Percentiles rank a stretch among this genome's conserved stretches.
These are phyloP conservation scores for Marcusenius ussheri DNA, from an alignment of 2,113 vertebrate genomes.

Conservation along the genomic window DNA sequence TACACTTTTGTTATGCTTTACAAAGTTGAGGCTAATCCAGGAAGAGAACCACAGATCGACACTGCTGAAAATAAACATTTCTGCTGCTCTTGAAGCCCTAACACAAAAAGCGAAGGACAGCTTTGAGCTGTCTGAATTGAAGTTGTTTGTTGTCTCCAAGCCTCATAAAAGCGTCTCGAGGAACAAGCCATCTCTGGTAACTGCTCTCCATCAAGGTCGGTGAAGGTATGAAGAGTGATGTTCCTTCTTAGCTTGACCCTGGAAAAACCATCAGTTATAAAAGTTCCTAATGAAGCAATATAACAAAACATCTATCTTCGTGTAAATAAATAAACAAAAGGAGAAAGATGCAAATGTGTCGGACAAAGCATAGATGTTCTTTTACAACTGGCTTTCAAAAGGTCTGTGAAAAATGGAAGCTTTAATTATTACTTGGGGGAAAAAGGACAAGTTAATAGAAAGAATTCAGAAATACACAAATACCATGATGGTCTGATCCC, in stretches of 20 bases:
- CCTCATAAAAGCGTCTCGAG: not conserved
- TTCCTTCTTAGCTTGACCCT: not conserved
- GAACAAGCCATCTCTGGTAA: constrained; percentile 8
- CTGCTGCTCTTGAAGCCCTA: not conserved
- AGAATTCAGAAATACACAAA: no score
- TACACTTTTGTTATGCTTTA: not conserved
- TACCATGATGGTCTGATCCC: not conserved
- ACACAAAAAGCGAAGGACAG: constrained; percentile 14
- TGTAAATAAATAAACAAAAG: not conserved
- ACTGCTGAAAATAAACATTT: constrained; percentile 3
- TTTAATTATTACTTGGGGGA: not conserved
- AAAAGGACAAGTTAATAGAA: not conserved
- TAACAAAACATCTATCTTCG: not conserved
- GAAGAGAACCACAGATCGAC: not conserved
- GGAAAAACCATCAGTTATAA: not conserved
- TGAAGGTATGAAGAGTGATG: not conserved
- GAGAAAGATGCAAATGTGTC: not conserved
- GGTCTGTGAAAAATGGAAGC: not conserved
- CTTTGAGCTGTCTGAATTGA: constrained; percentile 3
- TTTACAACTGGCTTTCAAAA: not conserved
- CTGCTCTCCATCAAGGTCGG: not conserved
- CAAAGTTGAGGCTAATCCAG: not conserved
- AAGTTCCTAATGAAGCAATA: not conserved
- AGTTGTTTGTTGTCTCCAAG: constrained; percentile 5
- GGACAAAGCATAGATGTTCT: not conserved